phyloP scores from a whole-genome alignment of 2,888 invertebrate genomes.

The Nemapogon koenigi region DNA sequence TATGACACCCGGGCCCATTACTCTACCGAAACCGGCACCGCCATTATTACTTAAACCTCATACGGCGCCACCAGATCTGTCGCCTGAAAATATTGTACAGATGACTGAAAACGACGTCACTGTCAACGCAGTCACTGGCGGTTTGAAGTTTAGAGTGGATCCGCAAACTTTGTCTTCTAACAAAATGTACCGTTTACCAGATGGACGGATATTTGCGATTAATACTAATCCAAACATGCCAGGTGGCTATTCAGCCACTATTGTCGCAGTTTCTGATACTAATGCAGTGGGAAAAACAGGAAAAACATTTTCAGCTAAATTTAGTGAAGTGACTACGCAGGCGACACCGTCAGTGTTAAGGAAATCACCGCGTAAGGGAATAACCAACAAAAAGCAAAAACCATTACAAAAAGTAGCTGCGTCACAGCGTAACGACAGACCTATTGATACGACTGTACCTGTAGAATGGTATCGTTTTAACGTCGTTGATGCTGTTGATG shows the following conservation, averaged over 20 bases:
- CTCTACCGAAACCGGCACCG: slow-evolving; percentile 23
- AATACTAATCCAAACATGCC: slow-evolving; percentile 56
- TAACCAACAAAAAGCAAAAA: slow-evolving; percentile 16
- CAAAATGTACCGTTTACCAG: slow-evolving; percentile 59
- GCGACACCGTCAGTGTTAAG: neutral
- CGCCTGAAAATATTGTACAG: slow-evolving; percentile 47
- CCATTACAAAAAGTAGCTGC: slow-evolving; percentile 14
- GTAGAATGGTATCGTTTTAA: slow-evolving; percentile 68
- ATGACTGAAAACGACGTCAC: slow-evolving; percentile 61
- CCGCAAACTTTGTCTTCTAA: slow-evolving; percentile 57
- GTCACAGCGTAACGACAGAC: slow-evolving; percentile 19
- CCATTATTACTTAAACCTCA: neutral
- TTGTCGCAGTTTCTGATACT: slow-evolving; percentile 47
- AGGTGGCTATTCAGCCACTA: slow-evolving; percentile 58
- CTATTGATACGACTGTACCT: slow-evolving; percentile 41
- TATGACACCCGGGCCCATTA: slow-evolving; percentile 46
- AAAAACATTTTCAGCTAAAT: slow-evolving; percentile 44
- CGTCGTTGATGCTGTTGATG: slow-evolving; percentile 60
- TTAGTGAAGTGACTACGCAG: slow-evolving; percentile 29
- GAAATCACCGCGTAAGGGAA: slow-evolving; percentile 16
- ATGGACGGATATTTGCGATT: slow-evolving; percentile 57
- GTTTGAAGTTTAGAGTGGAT: slow-evolving; percentile 55
- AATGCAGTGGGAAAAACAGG: slow-evolving; percentile 22
- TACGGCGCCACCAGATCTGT: slow-evolving; percentile 23
- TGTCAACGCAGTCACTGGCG: slow-evolving; percentile 52